These are phyloP conservation scores for Lycia hirtaria DNA, from an alignment of 2,888 invertebrate species.

Conservation along the genomic window DNA sequence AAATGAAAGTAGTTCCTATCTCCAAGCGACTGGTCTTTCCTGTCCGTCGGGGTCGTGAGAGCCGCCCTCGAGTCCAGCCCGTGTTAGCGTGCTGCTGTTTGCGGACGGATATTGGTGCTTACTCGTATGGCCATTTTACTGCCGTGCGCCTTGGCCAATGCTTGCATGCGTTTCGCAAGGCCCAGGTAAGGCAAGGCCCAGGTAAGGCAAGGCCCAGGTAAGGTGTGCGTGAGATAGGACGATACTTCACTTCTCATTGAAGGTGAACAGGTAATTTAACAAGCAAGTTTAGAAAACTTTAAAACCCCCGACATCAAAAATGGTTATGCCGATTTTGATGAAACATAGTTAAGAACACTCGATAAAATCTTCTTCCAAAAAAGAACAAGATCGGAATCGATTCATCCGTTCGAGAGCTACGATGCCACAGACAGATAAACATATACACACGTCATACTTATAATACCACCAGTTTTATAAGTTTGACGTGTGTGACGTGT, in stretches of 20 bases:
- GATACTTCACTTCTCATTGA: not conserved
- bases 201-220: no score
- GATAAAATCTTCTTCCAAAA: no score
- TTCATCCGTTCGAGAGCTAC: no score
- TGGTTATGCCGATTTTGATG: no score
- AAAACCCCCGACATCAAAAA: no score
- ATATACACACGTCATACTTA: no score
- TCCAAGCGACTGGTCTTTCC: not conserved
- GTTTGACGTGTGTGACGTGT: no score
- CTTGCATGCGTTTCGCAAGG: not conserved
- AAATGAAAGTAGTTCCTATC: not conserved
- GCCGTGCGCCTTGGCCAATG: not conserved
- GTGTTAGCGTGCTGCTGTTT: slow-evolving; percentile 7
- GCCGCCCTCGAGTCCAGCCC: not conserved
- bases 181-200: no score
- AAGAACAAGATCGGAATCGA: no score
- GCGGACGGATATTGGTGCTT: slow-evolving; percentile 7
- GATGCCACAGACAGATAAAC: no score
- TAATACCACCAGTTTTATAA: no score
- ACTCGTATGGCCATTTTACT: slow-evolving; percentile 4
- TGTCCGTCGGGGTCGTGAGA: not conserved
- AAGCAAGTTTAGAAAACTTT: not conserved
- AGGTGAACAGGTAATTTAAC: not conserved
- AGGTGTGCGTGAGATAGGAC: not conserved
- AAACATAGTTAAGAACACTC: no score